phyloP scores from a whole-genome alignment of 2,888 invertebrate genomes.

The Drosophila meridiana region DNA sequence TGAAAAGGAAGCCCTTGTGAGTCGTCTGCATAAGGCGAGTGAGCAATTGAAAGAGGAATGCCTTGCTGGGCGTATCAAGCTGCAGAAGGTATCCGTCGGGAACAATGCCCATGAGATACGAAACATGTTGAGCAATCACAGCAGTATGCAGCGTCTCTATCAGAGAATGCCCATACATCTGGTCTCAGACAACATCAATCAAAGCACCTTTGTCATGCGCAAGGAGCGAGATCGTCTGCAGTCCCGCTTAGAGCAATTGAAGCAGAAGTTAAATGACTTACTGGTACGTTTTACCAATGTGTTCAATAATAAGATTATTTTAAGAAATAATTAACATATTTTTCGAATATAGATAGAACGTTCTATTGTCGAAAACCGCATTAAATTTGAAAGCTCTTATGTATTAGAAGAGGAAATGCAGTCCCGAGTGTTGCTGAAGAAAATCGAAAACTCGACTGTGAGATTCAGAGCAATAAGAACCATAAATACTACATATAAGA shows the following conservation, averaged over 20 bases:
- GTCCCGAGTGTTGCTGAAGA: conserved; percentile 67
- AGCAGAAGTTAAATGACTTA: conserved; percentile 66
- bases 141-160: conserved; percentile 82
- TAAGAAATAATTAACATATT: not conserved
- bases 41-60: not conserved
- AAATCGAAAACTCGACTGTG: conserved; percentile 82
- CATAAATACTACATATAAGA: conserved; percentile 81
- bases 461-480: conserved; percentile 81
- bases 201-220: conserved; percentile 82
- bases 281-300: conserved; percentile 56
- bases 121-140: conserved; percentile 81
- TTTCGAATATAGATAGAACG: conserved; percentile 64
- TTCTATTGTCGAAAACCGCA: conserved; percentile 75
- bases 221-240: conserved; percentile 82
- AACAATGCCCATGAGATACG: conserved; percentile 75
- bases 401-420: conserved; percentile 74
- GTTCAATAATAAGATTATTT: too few relatives aligned
- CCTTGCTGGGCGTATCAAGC: conserved; percentile 49
- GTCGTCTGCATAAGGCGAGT: not conserved
- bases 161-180: conserved; percentile 80
- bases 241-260: conserved; percentile 67
- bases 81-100: conserved; percentile 74
- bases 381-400: conserved; percentile 80
- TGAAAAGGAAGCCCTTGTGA: not conserved
- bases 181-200: conserved; percentile 82